Conservation (phyloP, 2,797 vertebrate species). For the Distichodus sexfasciatus region DNA sequence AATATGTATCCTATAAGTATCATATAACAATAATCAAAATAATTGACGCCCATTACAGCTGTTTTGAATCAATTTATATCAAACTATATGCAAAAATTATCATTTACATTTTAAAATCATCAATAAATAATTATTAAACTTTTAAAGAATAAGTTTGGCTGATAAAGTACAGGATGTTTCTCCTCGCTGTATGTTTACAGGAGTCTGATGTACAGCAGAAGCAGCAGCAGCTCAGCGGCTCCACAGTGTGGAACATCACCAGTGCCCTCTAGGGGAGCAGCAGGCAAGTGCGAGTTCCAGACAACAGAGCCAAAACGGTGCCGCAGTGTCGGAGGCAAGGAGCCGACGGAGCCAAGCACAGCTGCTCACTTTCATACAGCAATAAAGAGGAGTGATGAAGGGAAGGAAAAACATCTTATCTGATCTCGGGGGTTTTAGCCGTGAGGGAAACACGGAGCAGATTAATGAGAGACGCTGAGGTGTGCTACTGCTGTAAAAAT, state of each 20-base stretch:
- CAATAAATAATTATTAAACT: no score
- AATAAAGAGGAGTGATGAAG: constrained; percentile 57
- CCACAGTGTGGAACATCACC: constrained; percentile 59
- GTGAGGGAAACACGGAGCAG: constrained; percentile 18
- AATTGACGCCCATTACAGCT: no score
- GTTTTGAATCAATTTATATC: no score
- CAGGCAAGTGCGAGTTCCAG: constrained; percentile 30
- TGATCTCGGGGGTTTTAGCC: constrained; percentile 47
- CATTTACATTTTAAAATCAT: no score
- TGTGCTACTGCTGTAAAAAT: no score
- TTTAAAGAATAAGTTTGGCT: no score
- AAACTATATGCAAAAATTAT: no score
- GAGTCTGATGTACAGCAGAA: no score
- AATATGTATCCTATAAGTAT: no score
- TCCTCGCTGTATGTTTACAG: no score
- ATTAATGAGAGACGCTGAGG: constrained; percentile 6
- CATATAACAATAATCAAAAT: no score
- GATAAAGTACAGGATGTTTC: no score
- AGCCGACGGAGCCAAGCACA: constrained; percentile 35
- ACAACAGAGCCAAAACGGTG: not conserved
- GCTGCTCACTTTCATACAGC: constrained; percentile 55
- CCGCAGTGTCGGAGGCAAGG: constrained; percentile 52
- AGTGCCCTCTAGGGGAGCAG: constrained; percentile 71
- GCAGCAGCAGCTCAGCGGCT: not conserved
- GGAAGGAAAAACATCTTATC: constrained; percentile 49